A percentile compares a stretch with the other conserved stretches of the same genome.
Conservation (phyloP, 2,888 invertebrate genomes). For the Stenodema calcarata region DNA sequence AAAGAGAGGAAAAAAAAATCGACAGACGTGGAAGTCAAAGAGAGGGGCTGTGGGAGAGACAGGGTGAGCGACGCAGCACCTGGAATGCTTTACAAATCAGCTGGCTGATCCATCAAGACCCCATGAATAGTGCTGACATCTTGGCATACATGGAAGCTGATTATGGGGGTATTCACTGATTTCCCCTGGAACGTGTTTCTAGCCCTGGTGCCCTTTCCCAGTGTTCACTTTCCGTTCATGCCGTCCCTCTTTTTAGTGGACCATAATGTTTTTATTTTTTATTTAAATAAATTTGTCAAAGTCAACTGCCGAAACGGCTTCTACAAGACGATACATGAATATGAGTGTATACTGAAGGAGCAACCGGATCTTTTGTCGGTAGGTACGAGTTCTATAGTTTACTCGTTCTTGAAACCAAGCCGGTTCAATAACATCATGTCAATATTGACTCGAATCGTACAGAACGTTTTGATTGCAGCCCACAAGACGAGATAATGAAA, state of each 20-base stretch:
- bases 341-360: background rate
- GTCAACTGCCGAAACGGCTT: background rate
- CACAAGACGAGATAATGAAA: too few relatives aligned
- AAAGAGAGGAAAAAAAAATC: background rate
- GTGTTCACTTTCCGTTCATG: background rate
- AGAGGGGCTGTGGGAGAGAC: background rate
- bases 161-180: slow-evolving; percentile 31
- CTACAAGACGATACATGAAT: background rate
- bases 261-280: background rate
- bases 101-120: slow-evolving; percentile 32
- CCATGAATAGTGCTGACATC: slow-evolving; percentile 46
- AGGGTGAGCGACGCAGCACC: slow-evolving; percentile 25
- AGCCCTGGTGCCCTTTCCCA: background rate
- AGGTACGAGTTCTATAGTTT: too few relatives aligned
- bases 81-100: slow-evolving; percentile 44
- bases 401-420: too few relatives aligned
- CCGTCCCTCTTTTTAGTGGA: background rate
- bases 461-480: too few relatives aligned
- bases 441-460: too few relatives aligned
- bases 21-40: background rate
- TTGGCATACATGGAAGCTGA: slow-evolving; percentile 31
- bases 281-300: background rate
- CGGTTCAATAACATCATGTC: too few relatives aligned
- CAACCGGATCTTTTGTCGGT: background rate
- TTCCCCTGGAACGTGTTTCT: slow-evolving; percentile 14